These are phyloP conservation scores for Eospalax fontanierii DNA, from an alignment of 2,797 vertebrate genomes.

Conservation along the genomic window DNA sequence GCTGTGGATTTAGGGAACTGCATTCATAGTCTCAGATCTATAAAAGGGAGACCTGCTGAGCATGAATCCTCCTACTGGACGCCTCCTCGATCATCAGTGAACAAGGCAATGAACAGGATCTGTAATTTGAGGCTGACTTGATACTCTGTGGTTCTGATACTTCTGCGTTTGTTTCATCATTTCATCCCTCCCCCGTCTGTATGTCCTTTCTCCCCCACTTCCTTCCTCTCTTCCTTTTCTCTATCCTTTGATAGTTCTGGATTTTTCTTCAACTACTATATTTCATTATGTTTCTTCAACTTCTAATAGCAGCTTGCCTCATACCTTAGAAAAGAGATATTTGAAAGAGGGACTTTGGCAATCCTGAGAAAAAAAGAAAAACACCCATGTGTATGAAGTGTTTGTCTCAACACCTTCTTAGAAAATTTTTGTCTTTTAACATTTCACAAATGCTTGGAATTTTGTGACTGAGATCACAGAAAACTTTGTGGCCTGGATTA, in stretches of 20 bases:
- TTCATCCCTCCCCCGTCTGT: too few relatives aligned
- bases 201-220: neutral
- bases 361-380: too few relatives aligned
- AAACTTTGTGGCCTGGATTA: neutral
- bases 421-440: neutral
- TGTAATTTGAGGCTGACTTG: neutral
- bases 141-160: too few relatives aligned
- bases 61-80: neutral
- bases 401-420: slow-evolving; percentile 20
- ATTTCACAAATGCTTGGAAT: slow-evolving; percentile 50
- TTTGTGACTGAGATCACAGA: slow-evolving; percentile 39
- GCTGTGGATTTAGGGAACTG: neutral
- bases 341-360: neutral
- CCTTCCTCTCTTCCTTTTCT: neutral
- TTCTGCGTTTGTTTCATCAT: neutral
- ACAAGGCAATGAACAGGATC: neutral
- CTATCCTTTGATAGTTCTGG: neutral
- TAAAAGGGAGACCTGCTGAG: neutral
- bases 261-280: slow-evolving; percentile 9
- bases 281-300: slow-evolving; percentile 43
- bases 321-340: neutral
- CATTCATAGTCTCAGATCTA: neutral
- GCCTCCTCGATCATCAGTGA: neutral
- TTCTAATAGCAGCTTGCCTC: slow-evolving; percentile 11
- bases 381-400: neutral